Evolutionary conservation across 1,140 invertebrate species (phyloP).

Genomic region (Drosophila ohnishii): DNA sequence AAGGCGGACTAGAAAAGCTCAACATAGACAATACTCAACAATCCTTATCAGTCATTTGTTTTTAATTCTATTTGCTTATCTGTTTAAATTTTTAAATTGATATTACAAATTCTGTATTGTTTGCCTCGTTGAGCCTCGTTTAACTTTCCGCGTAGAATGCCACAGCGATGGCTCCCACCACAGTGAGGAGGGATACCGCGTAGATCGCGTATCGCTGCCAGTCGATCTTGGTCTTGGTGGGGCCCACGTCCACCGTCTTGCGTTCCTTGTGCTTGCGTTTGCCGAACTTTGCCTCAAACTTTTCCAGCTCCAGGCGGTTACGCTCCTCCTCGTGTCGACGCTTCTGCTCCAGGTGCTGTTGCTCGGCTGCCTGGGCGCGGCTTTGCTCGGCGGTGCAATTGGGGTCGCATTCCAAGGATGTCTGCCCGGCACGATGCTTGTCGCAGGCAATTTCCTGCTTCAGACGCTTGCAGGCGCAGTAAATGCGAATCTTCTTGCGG

Average conservation of each 20-base stretch:
- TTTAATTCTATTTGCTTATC: conserved; percentile 31
- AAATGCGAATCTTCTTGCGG: conserved; percentile 90
- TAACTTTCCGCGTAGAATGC: conserved; percentile 73
- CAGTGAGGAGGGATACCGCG: conserved; percentile 36
- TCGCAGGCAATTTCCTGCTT: conserved; percentile 90
- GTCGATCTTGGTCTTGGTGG: conserved; percentile 48
- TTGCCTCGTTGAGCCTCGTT: conserved; percentile 8
- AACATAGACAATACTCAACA: conserved; percentile 33
- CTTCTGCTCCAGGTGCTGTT: conserved; percentile 85
- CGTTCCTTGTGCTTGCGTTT: conserved; percentile 85
- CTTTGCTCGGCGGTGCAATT: conserved; percentile 85
- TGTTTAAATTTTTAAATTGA: conserved; percentile 47
- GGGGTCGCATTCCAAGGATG: conserved; percentile 86
- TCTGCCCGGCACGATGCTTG: conserved; percentile 84
- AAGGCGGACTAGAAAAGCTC: conserved; percentile 41
- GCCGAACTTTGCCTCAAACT: conserved; percentile 89
- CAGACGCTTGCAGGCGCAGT: conserved; percentile 88
- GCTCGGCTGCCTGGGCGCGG: conserved; percentile 84
- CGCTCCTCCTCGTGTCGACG: conserved; percentile 86
- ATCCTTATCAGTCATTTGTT: conserved; percentile 38
- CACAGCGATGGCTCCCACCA: conserved; percentile 59
- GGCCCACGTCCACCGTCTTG: conserved; percentile 60
- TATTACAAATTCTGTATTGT: conserved; percentile 37
- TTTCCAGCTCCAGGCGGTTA: conserved; percentile 88
- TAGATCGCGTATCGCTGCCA: conserved; percentile 62